Base-by-base conservation (phyloP, 2,888 invertebrate species). In the Pristionchus fissidentatus region DNA sequence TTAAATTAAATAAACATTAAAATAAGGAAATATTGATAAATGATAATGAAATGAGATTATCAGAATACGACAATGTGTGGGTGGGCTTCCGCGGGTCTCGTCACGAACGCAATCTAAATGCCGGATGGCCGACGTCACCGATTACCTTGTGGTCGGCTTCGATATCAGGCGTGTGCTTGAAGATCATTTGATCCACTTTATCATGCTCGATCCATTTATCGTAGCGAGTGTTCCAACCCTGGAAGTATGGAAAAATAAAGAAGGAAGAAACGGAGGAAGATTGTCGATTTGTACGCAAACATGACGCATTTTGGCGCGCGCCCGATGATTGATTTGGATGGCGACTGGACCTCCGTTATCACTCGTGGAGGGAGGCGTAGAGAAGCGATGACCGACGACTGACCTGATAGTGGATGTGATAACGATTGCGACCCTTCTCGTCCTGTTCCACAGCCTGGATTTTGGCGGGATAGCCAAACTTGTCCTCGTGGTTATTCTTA, bases 131-230 rank as follows among this genome's bases (percentile, higher is more conserved):
- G n/a, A n/a, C n/a, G n/a, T n/a, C n/a, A n/a, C n/a, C 10, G 19
- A 49, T 15, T 41, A 77, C 75, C 75, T 77, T 77, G 22, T 77
- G 75, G 4, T 26, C 32, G 7, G 29, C 49, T 29, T 49, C 75
- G 19, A 49, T 10, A 22, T 77, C 75, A 8, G 75, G 75, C 1
- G 75, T 77, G 49, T 77, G 75, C 32, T 77, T 77, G 49, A 77
- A 49, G 15, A 77, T 10, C 46, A 46, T 49, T 10, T 77, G 22
- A 1, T 77, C 49, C 1, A 77, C 49, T n/a, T 49, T 19, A 32
- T 77, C 75, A 1, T 38, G 1, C 5, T 77, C 49, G n/a, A 77
- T 10, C 75, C 75, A 77, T 13, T 35, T 49, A 19, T 77, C 75
- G 29, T 49, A 22, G 8, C 75, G 75, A 32, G 4, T 49, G 49